Evolutionary conservation across 2,888 invertebrate genomes (phyloP), one percentile per base, ranked within the genome.

Genomic region (Hipparchia semele): DNA sequence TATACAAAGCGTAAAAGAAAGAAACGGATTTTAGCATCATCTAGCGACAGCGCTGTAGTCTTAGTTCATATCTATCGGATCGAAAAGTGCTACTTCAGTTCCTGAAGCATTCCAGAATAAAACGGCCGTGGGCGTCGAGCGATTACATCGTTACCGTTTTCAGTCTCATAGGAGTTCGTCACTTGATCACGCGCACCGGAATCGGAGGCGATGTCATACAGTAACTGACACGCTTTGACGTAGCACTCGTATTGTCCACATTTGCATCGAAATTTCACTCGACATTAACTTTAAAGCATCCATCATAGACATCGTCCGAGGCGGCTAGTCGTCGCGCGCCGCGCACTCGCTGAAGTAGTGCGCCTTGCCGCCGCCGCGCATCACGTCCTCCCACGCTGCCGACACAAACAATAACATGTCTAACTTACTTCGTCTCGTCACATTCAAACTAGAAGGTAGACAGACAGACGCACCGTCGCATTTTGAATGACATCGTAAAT

Each of bases 301-400:
- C 7, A 54, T 45, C 56, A 39, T 39, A 5, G 53, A 10, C n/a
- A 23, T 59, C 65, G 62, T 61, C 68, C 12, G 54, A 6, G n/a
- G 5, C 62, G 62, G 12, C 7, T n/a, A 54, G 33, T 70, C 62
- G 46, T 49, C 49, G 9, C 54, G 70, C 62, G 60, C 45, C 68
- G 58, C 54, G 83, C 89, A 92, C 84, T 94, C 94, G 85, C 85
- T 90, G 86, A 83, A 94, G 86, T 94, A 94, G 73, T 89, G 89
- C 83, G 90, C 90, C 80, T 94, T 94, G 83, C 90, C 90, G 73
- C 84, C 82, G 76, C 90, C 89, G 83, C 92, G 94, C 84, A 96
- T 88, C 82, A 96, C 94, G 83, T 96, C 96, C 81, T 96, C 96
- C 97, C 97, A 97, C 72, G 97, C 97, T 97, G 94, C 39, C 10